Evolutionary conservation across 1,140 invertebrate species (phyloP).

Genomic region (Rhagoletis zephyria): DNA sequence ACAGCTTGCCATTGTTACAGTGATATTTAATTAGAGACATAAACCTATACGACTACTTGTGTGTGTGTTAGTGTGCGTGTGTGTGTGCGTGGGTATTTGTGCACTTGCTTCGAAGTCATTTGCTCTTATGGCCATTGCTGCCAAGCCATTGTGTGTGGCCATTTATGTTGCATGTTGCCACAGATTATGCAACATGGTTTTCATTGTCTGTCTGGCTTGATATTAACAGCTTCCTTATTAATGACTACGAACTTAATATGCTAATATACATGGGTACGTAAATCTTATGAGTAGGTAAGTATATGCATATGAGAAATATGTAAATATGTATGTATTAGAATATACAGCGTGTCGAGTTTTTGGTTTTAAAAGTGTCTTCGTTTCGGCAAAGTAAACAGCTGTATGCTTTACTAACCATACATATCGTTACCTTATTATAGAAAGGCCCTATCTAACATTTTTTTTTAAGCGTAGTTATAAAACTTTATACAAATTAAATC

Average conservation of each 20-base stretch:
- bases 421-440: too few relatives aligned
- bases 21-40: slow-evolving; percentile 25
- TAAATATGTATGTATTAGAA: neutral
- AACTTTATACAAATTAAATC: too few relatives aligned
- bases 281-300: neutral
- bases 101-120: neutral
- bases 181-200: slow-evolving; percentile 45
- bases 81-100: neutral
- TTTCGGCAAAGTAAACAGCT: too few relatives aligned
- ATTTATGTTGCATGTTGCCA: slow-evolving; percentile 31
- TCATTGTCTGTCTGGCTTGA: slow-evolving; percentile 38
- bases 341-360: neutral
- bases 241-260: slow-evolving; percentile 37
- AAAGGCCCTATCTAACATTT: too few relatives aligned
- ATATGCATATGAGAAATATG: neutral
- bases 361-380: too few relatives aligned
- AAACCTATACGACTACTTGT: neutral
- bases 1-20: neutral
- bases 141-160: neutral
- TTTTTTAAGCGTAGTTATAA: too few relatives aligned
- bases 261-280: slow-evolving; percentile 8
- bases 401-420: too few relatives aligned
- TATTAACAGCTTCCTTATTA: slow-evolving; percentile 50
- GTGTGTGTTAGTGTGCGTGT: neutral
- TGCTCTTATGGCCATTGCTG: neutral